Evolutionary conservation across 2,113 vertebrate genomes (phyloP).

Genomic region (Dinomys branickii): DNA sequence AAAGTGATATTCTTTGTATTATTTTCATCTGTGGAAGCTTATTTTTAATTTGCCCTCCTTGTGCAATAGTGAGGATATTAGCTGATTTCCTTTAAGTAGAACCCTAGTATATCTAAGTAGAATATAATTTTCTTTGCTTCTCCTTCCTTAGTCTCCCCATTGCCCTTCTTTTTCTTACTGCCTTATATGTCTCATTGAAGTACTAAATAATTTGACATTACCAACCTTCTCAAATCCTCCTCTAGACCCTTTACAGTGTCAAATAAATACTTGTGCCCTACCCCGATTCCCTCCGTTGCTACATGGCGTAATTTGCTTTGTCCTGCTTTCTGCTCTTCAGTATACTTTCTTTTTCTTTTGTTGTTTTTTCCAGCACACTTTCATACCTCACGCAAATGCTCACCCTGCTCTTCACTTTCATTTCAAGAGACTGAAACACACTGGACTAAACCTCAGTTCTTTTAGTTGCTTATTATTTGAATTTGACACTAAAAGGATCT

Average conservation of each 20-base stretch:
- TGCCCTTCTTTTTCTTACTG: not conserved
- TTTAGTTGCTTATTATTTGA: not conserved
- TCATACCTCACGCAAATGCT: not conserved
- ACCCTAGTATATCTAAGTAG: not conserved
- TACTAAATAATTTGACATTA: not conserved
- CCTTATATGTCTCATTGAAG: not conserved
- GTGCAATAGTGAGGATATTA: not conserved
- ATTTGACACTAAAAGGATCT: not conserved
- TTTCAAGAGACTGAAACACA: not conserved
- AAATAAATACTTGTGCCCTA: not conserved
- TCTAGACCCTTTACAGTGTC: not conserved
- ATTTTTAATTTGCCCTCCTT: not conserved
- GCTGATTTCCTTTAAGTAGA: not conserved
- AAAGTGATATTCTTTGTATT: not conserved
- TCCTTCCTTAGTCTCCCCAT: not conserved
- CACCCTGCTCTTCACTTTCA: not conserved
- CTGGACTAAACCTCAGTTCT: not conserved
- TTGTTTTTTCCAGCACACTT: not conserved
- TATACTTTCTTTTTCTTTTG: not conserved
- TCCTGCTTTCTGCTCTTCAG: not conserved
- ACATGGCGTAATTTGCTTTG: not conserved
- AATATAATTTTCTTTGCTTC: not conserved
- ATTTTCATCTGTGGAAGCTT: not conserved
- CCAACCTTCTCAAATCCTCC: not conserved
- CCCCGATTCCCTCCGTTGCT: too few species aligned